Conservation (phyloP, 2,888 invertebrate genomes). For the Morpho deidamia region DNA sequence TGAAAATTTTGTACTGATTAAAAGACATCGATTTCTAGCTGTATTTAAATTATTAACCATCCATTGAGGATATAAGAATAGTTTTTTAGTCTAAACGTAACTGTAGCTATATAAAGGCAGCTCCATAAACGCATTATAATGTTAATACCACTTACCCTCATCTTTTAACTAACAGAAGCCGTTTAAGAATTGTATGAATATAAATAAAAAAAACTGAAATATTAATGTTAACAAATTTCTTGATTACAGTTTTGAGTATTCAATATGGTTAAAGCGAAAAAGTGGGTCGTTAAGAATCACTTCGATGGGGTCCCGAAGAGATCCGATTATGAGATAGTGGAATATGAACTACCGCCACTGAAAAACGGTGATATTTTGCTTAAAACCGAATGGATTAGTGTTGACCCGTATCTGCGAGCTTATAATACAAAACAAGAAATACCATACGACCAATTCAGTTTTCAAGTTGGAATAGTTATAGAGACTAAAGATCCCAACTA, state of each 20-base stretch:
- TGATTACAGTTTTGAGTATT: background rate
- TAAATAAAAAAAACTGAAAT: constrained; percentile 32
- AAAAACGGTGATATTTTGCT: constrained; percentile 70
- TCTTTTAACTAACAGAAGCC: too few relatives aligned
- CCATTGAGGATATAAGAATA: too few relatives aligned
- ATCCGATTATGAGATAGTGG: constrained; percentile 76
- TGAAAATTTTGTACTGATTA: too few relatives aligned
- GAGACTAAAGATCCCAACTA: constrained; percentile 79
- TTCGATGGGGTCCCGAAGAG: constrained; percentile 78
- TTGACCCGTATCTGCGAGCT: constrained; percentile 40
- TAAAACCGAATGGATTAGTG: constrained; percentile 42
- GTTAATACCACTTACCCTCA: too few relatives aligned
- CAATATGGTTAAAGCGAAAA: constrained; percentile 58
- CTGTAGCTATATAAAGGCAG: too few relatives aligned
- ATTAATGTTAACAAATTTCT: background rate
- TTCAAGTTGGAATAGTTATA: constrained; percentile 59
- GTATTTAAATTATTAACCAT: too few relatives aligned
- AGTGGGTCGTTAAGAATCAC: constrained; percentile 72
- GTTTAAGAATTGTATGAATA: too few relatives aligned
- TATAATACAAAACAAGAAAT: constrained; percentile 21
- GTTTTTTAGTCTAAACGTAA: too few relatives aligned
- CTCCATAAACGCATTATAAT: too few relatives aligned
- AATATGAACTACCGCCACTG: constrained; percentile 77
- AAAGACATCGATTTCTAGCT: too few relatives aligned
- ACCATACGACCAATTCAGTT: constrained; percentile 37